Evolutionary conservation across 2,888 invertebrate species (phyloP), one percentile per base, ranked within the genome.

Genomic region (Himalopsyche tibetana): DNA sequence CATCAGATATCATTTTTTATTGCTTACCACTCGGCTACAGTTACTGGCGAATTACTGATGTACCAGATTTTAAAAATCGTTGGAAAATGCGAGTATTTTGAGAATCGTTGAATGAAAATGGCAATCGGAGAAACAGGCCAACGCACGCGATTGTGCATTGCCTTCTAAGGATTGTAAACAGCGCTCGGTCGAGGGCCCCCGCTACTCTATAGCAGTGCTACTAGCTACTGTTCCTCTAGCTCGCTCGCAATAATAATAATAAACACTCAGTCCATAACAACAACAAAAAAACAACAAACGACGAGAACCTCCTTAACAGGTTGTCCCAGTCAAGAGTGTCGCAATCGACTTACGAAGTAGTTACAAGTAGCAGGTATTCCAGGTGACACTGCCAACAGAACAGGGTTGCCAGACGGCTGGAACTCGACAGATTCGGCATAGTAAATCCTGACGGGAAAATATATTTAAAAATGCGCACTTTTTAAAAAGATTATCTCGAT

Each of bases 281-380:
- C 63, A 51, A 51, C 51, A 51, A 51, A 12, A 15, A 51, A 51
- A 51, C 19, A 63, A 63, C n/a, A 63, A 63, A 8, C 28, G 11
- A 19, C 19, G 56, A 56, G 63, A 19, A 63, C 63, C 19, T 63
- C 63, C 63, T 63, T 63, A 63, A 63, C 63, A 63, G 63, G 63
- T 63, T 63, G 63, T 19, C 19, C 63, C 63, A 63, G 63, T 63
- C 63, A 19, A 63, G 63, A 63, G 19, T 63, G 63, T 63, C 63
- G 19, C 19, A 63, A 63, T 19, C 8, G 28, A 63, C 19, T 63
- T n/a, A 11, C 19, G 19, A 28, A 5, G 63, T 63, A 19, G 63
- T 8, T 63, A 63, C 63, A 19, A 63, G 19, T 63, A 63, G 63
- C 63, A 28, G 63, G 28, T 63, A 28, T 28, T 56, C n/a, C 19